phyloP scores from a whole-genome alignment of 2,888 invertebrate species.

The Thumatha senex region DNA sequence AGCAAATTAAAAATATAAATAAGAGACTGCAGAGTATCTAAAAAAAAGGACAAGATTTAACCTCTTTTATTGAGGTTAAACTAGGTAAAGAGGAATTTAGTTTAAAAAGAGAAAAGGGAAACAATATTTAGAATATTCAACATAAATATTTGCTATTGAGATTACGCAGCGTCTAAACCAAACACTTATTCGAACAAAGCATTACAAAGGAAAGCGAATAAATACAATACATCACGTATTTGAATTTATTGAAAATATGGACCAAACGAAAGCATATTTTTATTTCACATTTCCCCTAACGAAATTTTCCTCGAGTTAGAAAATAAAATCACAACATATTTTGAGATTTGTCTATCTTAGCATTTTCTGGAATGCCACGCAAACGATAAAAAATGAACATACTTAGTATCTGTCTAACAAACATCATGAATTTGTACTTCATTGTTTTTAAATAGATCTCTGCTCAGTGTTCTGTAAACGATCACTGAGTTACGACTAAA shows the following conservation, averaged over 20 bases:
- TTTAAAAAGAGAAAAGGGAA: no score
- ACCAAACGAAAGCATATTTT: slow-evolving; percentile 20
- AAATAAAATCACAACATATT: slow-evolving; percentile 34
- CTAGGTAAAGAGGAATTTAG: no score
- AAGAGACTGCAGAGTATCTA: no score
- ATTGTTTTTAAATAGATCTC: not conserved
- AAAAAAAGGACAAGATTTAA: no score
- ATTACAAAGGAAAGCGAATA: slow-evolving; percentile 12
- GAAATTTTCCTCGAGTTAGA: slow-evolving; percentile 19
- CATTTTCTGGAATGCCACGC: slow-evolving; percentile 31
- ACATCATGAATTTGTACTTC: not conserved
- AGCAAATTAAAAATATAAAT: no score
- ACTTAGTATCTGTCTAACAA: slow-evolving; percentile 12
- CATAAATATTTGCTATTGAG: not conserved
- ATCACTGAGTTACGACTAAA: no score
- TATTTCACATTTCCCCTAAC: slow-evolving; percentile 12
- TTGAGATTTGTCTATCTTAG: slow-evolving; percentile 33
- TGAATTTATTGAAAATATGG: slow-evolving; percentile 25
- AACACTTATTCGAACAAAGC: not conserved
- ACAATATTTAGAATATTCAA: no score
- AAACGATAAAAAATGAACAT: slow-evolving; percentile 26
- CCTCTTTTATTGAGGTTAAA: no score
- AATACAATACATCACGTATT: slow-evolving; percentile 9
- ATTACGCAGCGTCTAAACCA: not conserved
- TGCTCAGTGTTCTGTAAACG: not conserved